A percentile compares a stretch with the other conserved stretches of the same genome.
Evolutionary conservation across 2,113 vertebrate genomes (phyloP).

Genomic region (Siphamia tubifer): DNA sequence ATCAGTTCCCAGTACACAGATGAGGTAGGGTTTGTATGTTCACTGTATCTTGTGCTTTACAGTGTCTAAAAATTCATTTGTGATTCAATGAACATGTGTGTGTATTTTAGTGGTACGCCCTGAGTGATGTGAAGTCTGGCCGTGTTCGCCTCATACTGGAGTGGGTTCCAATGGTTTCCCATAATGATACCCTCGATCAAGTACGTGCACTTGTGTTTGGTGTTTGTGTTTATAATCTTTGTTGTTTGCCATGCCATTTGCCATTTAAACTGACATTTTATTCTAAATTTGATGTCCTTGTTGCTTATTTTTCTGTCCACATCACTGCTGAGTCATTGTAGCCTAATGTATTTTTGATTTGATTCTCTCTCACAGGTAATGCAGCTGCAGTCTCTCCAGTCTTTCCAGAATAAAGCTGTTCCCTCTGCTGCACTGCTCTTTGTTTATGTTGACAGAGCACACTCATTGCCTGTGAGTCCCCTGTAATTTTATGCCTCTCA

Average conservation of each 20-base stretch:
- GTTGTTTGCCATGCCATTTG: background rate
- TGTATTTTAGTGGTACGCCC: constrained; percentile 84
- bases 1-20: constrained; percentile 69
- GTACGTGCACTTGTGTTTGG: constrained; percentile 54
- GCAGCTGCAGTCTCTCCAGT: constrained; percentile 79
- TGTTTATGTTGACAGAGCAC: constrained; percentile 84
- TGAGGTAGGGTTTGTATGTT: constrained; percentile 53
- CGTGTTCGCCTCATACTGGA: constrained; percentile 85
- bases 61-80: background rate
- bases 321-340: constrained; percentile 31
- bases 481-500: background rate
- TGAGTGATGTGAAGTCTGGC: constrained; percentile 87
- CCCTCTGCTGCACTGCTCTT: constrained; percentile 85
- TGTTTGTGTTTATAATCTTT: background rate
- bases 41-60: background rate
- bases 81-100: background rate
- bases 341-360: constrained; percentile 20
- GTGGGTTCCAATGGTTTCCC: constrained; percentile 77
- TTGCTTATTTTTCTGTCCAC: background rate
- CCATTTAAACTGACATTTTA: background rate
- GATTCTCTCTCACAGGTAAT: constrained; percentile 75
- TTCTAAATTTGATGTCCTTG: background rate
- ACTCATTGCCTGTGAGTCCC: constrained; percentile 82
- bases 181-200: constrained; percentile 78
- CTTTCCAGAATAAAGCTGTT: constrained; percentile 80